A percentile compares a stretch with the other conserved stretches of the same genome.
Evolutionary conservation across 1,140 invertebrate species (phyloP).

Genomic region (Calosoma granatense): DNA sequence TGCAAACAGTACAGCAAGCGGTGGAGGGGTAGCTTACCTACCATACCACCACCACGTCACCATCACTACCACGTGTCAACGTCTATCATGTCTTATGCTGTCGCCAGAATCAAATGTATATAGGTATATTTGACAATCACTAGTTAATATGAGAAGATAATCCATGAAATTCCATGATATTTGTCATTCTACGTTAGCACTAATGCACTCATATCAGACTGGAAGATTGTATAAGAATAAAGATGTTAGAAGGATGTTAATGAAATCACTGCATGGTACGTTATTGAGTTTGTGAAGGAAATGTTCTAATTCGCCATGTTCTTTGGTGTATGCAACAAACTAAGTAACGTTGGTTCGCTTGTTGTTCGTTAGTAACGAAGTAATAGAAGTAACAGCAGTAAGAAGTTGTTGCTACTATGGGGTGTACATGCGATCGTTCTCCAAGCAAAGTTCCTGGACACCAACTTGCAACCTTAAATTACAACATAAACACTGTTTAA

Average conservation of each 20-base stretch:
- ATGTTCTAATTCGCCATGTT: neutral
- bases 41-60: neutral
- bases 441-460: too few relatives aligned
- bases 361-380: neutral
- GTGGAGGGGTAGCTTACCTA: too few relatives aligned
- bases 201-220: too few relatives aligned
- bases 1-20: too few relatives aligned
- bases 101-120: neutral
- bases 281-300: neutral
- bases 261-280: too few relatives aligned
- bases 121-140: neutral
- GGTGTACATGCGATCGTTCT: too few relatives aligned
- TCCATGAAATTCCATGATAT: too few relatives aligned
- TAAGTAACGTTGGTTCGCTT: neutral
- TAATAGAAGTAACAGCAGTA: neutral
- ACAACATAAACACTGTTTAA: conserved; percentile 6
- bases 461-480: conserved; percentile 4
- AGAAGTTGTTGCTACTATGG: neutral
- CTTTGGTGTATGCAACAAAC: too few relatives aligned
- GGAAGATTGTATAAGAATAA: too few relatives aligned
- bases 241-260: too few relatives aligned
- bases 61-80: neutral
- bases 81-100: neutral
- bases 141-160: neutral
- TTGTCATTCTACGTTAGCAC: too few relatives aligned